Evolutionary conservation across 2,888 invertebrate genomes (phyloP).

Genomic region (Norana najaformis): DNA sequence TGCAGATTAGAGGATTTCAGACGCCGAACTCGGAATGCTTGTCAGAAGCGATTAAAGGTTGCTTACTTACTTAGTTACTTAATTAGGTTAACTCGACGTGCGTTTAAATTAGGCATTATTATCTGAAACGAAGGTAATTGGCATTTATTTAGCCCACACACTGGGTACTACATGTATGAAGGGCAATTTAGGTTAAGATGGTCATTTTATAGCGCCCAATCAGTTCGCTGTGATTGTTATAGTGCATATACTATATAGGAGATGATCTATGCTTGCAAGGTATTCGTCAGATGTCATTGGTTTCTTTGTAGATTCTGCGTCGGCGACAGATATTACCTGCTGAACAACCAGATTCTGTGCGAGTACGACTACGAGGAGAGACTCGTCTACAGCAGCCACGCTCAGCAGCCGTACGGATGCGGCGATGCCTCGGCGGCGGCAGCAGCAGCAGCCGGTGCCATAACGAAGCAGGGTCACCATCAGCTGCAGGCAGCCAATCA

Average conservation of each 20-base stretch:
- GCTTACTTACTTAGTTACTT: too few species aligned
- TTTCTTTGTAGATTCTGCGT: conserved; percentile 80
- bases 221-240: too few species aligned
- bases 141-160: too few species aligned
- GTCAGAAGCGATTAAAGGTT: background rate
- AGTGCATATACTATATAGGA: too few species aligned
- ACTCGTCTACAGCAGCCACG: conserved; percentile 70
- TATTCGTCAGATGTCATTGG: too few species aligned
- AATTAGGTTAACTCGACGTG: background rate
- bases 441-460: background rate
- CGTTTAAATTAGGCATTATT: too few species aligned
- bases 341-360: conserved; percentile 90
- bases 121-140: too few species aligned
- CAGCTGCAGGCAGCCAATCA: conserved; percentile 16
- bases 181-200: too few species aligned
- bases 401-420: background rate
- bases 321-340: conserved; percentile 87
- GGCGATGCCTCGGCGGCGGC: background rate
- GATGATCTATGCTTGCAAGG: too few species aligned
- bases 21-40: background rate
- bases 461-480: background rate
- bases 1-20: background rate
- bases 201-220: too few species aligned
- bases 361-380: conserved; percentile 92
- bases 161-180: too few species aligned